Evolutionary conservation across 2,797 vertebrate genomes (phyloP).

Genomic region (Oryzias sinensis): DNA sequence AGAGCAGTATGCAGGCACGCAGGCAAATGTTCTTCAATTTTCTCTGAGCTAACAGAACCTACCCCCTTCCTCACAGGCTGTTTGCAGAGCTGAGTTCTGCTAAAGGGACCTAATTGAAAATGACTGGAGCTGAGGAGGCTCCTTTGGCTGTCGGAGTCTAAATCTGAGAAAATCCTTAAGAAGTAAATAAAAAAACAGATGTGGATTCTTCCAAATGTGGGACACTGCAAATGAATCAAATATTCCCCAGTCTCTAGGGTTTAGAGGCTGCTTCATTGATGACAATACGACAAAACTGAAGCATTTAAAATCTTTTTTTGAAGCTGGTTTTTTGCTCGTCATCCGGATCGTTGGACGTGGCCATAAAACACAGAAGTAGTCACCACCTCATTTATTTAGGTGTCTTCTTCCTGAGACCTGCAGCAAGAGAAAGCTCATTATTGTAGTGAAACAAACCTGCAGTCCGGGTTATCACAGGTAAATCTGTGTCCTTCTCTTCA

Average conservation of each 20-base stretch:
- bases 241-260: constrained; percentile 24
- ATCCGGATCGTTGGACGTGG: background rate
- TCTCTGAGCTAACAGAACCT: constrained; percentile 52
- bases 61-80: constrained; percentile 44
- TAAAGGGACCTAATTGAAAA: constrained; percentile 71
- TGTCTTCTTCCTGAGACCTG: too few species aligned
- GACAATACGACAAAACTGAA: constrained; percentile 13
- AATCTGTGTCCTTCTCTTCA: background rate
- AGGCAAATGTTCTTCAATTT: constrained; percentile 36
- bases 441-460: background rate
- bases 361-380: too few species aligned
- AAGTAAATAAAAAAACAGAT: constrained; percentile 59
- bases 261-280: constrained; percentile 26
- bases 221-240: constrained; percentile 55
- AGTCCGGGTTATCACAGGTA: too few species aligned
- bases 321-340: background rate
- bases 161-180: constrained; percentile 64
- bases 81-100: constrained; percentile 59
- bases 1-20: constrained; percentile 6
- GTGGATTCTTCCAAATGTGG: constrained; percentile 53
- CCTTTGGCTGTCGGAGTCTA: constrained; percentile 60
- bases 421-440: too few species aligned
- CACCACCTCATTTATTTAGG: too few species aligned
- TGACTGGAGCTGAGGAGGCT: constrained; percentile 63
- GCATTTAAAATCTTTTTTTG: background rate